A percentile compares a stretch with the other conserved stretches of the same genome.
These are phyloP conservation scores for Neopipo cinnamomea DNA, from an alignment of 2,113 vertebrate genomes.

Conservation along the genomic window DNA sequence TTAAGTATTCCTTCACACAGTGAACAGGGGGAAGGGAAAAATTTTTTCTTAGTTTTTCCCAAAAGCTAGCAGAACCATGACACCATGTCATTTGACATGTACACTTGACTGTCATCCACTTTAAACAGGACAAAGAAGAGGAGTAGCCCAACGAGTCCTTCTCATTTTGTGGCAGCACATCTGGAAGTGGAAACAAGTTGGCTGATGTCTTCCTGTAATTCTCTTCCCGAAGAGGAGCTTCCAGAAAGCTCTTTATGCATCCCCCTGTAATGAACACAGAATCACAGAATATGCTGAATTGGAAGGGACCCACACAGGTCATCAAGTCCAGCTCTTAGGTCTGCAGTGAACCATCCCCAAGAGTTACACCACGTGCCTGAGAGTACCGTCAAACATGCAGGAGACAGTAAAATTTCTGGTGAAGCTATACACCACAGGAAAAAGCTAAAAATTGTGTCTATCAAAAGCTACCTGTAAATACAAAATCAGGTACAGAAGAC, in stretches of 20 bases:
- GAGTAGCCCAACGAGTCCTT: not conserved
- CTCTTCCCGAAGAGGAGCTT: not conserved
- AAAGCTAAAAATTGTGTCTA: not conserved
- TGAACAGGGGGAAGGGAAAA: too few relatives aligned
- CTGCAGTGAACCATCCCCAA: not conserved
- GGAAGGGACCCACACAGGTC: not conserved
- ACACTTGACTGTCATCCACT: not conserved
- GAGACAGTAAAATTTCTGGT: not conserved
- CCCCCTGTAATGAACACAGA: not conserved
- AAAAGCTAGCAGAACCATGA: too few relatives aligned
- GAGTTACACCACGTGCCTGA: not conserved
- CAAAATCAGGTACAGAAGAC: not conserved
- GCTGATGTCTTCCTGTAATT: not conserved
- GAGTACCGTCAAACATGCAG: not conserved
- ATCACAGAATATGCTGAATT: not conserved
- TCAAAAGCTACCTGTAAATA: not conserved
- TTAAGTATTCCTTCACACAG: too few relatives aligned
- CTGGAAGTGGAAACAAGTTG: not conserved
- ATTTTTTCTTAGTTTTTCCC: too few relatives aligned
- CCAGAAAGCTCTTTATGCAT: not conserved
- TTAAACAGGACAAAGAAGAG: not conserved
- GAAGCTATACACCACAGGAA: not conserved
- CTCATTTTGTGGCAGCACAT: not conserved
- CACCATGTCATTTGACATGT: not conserved
- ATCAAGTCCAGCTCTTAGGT: not conserved